Evolutionary conservation across 2,797 vertebrate genomes (phyloP).

Genomic region (Myotis daubentonii): DNA sequence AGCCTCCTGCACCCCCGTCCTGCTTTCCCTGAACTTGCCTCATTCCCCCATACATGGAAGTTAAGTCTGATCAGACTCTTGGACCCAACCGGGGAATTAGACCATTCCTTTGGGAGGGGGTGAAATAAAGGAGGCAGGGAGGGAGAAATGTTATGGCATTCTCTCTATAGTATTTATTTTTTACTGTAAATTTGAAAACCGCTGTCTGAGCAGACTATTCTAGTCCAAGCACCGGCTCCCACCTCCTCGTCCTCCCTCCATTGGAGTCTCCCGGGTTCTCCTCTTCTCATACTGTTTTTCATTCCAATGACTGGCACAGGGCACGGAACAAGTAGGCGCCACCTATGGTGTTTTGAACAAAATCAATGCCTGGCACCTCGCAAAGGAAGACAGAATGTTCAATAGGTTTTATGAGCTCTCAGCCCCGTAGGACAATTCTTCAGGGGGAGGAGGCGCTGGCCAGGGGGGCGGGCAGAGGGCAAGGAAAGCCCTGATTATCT

Average conservation of each 20-base stretch:
- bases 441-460: background rate
- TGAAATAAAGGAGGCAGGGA: slow-evolving; percentile 4
- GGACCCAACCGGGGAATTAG: background rate
- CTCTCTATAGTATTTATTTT: background rate
- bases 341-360: slow-evolving; percentile 34
- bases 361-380: slow-evolving; percentile 41
- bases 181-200: slow-evolving; percentile 53
- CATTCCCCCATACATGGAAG: background rate
- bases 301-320: slow-evolving; percentile 47
- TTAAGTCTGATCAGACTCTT: background rate
- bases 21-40: background rate
- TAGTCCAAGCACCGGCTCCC: background rate
- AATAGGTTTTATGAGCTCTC: slow-evolving; percentile 44
- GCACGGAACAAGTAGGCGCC: background rate
- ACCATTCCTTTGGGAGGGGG: background rate
- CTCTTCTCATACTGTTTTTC: slow-evolving; percentile 50
- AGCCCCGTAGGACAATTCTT: background rate
- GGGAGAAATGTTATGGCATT: background rate
- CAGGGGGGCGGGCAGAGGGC: background rate
- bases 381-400: slow-evolving; percentile 30
- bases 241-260: too few relatives aligned
- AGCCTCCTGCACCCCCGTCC: background rate
- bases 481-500: background rate
- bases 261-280: background rate
- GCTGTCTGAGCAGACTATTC: background rate